Percentiles rank a stretch among this genome's conserved stretches.
These are phyloP conservation scores for Megaceryle torquata DNA, from an alignment of 2,113 vertebrate genomes.

Conservation along the genomic window DNA sequence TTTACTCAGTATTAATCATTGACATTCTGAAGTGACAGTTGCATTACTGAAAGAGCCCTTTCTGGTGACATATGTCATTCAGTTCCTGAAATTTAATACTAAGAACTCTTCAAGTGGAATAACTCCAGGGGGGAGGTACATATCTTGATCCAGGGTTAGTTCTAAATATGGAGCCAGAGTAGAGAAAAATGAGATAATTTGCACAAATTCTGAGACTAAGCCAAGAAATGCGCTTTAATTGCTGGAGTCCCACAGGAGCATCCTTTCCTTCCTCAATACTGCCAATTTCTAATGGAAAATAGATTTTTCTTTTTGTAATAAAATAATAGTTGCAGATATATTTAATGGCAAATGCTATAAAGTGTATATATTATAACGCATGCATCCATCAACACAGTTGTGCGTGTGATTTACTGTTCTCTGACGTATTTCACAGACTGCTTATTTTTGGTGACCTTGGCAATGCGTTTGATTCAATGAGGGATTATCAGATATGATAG, in stretches of 20 bases:
- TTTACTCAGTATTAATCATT: background rate
- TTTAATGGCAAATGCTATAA: background rate
- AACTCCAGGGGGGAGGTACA: background rate
- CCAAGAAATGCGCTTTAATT: background rate
- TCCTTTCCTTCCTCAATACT: background rate
- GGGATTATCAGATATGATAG: slow-evolving; percentile 52
- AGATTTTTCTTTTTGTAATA: background rate
- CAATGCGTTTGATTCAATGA: background rate
- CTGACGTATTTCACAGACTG: background rate
- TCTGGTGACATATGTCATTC: background rate
- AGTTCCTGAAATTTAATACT: background rate
- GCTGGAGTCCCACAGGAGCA: background rate
- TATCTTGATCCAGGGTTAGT: background rate
- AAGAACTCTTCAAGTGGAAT: background rate
- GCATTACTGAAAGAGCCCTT: background rate
- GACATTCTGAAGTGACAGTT: background rate
- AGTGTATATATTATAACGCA: background rate
- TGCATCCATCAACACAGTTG: background rate
- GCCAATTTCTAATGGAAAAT: background rate
- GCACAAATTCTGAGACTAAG: background rate
- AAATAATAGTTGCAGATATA: background rate
- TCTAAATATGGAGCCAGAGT: background rate
- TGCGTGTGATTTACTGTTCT: background rate
- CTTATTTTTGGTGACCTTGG: slow-evolving; percentile 39
- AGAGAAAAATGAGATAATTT: background rate